These are phyloP conservation scores for human DNA, from an alignment of 2,113 vertebrate genomes.

Conservation along the genomic window GRCh38 chr4:148781001-148781500, in stretches of 20 bases:
- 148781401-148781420: neutral
- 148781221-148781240: neutral
- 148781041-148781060: neutral
- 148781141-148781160: neutral
- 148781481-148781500: neutral
- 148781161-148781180: neutral
- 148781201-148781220: neutral
- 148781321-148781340: neutral
- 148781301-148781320: neutral
- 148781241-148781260: neutral
- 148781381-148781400: neutral
- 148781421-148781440: neutral
- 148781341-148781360: neutral
- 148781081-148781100: neutral
- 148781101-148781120: constrained; percentile 17
- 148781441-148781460: neutral
- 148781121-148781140: neutral
- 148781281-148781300: neutral
- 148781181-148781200: neutral
- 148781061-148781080: neutral
- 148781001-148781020: neutral
- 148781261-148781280: neutral
- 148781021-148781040: neutral
- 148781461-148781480: neutral
- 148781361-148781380: neutral